Conservation (phyloP, 2,797 vertebrate species). For the Centroberyx gerrardi region DNA sequence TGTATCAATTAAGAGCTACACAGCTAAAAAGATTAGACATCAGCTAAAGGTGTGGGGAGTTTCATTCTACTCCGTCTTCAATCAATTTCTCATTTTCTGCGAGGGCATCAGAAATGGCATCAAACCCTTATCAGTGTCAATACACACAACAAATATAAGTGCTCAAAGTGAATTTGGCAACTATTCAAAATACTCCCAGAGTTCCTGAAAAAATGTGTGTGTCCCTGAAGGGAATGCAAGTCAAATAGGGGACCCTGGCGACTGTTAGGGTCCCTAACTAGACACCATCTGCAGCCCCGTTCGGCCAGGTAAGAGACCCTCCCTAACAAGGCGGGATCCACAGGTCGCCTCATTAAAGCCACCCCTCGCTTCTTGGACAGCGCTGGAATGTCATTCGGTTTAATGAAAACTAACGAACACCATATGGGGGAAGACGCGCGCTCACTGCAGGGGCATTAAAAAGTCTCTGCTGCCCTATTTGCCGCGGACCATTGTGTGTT, state of each 20-base stretch:
- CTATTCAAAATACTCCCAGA: not conserved
- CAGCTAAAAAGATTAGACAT: not conserved
- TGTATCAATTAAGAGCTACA: not conserved
- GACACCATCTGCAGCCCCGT: not conserved
- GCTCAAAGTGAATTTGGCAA: not conserved
- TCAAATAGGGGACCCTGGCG: not conserved
- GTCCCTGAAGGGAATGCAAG: not conserved
- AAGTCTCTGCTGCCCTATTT: not conserved
- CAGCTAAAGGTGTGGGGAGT: not conserved
- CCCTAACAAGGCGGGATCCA: conserved; percentile 42
- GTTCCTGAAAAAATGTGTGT: not conserved
- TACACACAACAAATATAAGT: not conserved
- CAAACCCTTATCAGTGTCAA: not conserved
- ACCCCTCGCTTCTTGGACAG: conserved; percentile 2
- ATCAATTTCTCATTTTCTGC: not conserved
- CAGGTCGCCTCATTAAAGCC: conserved; percentile 55
- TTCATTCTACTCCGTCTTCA: not conserved
- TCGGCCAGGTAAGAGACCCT: conserved; percentile 22
- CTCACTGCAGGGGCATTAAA: conserved; percentile 5
- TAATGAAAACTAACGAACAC: conserved; percentile 43
- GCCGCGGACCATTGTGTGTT: conserved; percentile 1
- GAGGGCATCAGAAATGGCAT: not conserved
- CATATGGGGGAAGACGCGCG: conserved; percentile 6
- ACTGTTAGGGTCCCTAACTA: not conserved
- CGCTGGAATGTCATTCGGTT: conserved; percentile 46